Base-by-base conservation (phyloP, 2,888 invertebrate species). In the Hypena proboscidalis region DNA sequence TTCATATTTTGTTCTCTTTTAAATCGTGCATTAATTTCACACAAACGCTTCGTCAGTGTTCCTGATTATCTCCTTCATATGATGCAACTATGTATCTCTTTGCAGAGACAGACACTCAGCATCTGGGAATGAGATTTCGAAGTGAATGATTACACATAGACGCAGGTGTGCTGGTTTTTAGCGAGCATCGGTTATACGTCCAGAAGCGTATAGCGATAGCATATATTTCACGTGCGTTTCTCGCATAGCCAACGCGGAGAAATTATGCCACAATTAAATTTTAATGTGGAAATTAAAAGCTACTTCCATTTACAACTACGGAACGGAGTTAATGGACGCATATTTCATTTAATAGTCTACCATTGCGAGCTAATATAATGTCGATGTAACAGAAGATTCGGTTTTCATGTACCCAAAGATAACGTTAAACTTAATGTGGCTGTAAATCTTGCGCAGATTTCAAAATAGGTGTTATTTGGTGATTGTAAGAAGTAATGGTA, bases 81-180 rank as follows among this genome's bases (percentile, higher is more conserved):
- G 0, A 30, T 10, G 14, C 10, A 15, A 30, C 15, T 29, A 38
- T 17, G 21, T 20, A 19, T 21, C 33, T 21, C 26, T 34, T 14
- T 26, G 6, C 21, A 40, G 26, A 31, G 15, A 42, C 43, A 15
- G 27, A 30, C 20, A 15, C 26, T 13, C 31, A 35, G 27, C 33
- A 35, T 47, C 43, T 46, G 51, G 35, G 32, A 26, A 29, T 57
- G 37, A 38, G 38, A 57, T 67, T 71, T 62, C 53, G 56, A 65
- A 66, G 60, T 70, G 65, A 70, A 71, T 65, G 64, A 76, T 73
- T 71, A 70, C 67, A 66, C 56, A 60, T 55, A 61, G 60, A 50
- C 49, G 59, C 69, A 75, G 71, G 63, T 69, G 70, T 58, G 67
- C 48, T 58, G 53, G 41, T 64, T 66, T 63, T 65, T 52, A 54